These are phyloP conservation scores for Alca torda DNA, from an alignment of 2,797 vertebrate genomes.

Conservation along the genomic window DNA sequence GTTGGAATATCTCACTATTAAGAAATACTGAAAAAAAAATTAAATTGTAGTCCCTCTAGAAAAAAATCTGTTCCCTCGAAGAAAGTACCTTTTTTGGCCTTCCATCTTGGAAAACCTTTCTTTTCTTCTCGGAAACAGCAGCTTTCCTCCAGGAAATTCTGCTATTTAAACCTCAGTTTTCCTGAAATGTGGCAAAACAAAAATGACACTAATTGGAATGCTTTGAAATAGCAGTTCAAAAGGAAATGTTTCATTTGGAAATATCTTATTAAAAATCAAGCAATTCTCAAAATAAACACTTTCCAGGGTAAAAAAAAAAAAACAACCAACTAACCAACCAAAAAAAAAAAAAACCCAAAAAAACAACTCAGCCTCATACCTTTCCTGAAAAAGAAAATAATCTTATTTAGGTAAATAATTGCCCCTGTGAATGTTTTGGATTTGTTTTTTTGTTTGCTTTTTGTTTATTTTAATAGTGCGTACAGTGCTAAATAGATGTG, in stretches of 20 bases:
- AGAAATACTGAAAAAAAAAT: not conserved
- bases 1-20: not conserved
- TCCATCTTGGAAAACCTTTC: not conserved
- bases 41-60: not conserved
- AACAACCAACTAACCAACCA: too few species aligned
- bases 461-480: not conserved
- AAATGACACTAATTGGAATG: not conserved
- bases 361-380: not conserved
- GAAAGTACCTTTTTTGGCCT: fast-evolving
- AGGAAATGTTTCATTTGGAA: not conserved
- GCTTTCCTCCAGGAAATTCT: not conserved
- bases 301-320: not conserved
- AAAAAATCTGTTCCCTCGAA: not conserved
- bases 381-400: not conserved
- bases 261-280: not conserved
- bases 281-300: not conserved
- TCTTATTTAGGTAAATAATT: not conserved
- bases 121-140: not conserved
- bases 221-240: not conserved
- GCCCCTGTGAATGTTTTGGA: not conserved
- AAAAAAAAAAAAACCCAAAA: too few species aligned
- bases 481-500: not conserved
- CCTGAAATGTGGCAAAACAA: not conserved
- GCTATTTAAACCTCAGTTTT: not conserved
- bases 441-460: too few species aligned